phyloP scores from a whole-genome alignment of 92 coral and sea anemone genomes.

The Zoanthus sociatus region DNA sequence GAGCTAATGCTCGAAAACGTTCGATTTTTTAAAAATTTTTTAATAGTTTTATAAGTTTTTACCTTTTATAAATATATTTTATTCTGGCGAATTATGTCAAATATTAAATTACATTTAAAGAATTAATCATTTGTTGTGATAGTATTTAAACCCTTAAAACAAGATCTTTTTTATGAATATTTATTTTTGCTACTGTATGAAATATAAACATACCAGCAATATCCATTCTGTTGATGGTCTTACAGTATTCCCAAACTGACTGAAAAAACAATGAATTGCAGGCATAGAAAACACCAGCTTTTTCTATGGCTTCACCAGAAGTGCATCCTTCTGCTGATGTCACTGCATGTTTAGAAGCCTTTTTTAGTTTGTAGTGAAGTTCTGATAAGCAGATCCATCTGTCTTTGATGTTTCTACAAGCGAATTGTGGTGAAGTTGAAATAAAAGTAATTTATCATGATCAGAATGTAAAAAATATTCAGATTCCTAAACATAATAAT shows the following conservation, averaged over 20 bases:
- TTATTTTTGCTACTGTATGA: background rate
- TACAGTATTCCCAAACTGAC: constrained; percentile 98
- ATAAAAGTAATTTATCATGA: background rate
- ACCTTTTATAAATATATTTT: no score
- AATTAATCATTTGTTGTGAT: no score
- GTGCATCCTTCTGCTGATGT: constrained; percentile 65
- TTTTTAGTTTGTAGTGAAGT: constrained; percentile 89
- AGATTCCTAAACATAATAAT: background rate
- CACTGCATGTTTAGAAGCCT: constrained; percentile 79
- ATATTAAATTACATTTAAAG: no score
- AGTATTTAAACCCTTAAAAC: no score
- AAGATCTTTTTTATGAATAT: no score
- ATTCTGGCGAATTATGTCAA: no score
- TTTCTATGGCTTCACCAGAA: constrained; percentile 72
- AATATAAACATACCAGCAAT: constrained; percentile 64
- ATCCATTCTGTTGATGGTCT: constrained; percentile 85
- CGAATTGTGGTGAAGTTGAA: background rate
- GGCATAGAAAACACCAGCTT: constrained; percentile 93
- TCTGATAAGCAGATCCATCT: constrained; percentile 90
- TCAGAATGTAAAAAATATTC: background rate
- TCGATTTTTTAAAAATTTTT: no score
- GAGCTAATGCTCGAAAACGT: no score
- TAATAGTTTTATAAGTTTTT: no score
- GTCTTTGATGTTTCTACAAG: constrained; percentile 83
- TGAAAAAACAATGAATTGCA: constrained; percentile 84